Base-by-base conservation (phyloP, 2,113 vertebrate species). In the Cygnus atratus region DNA sequence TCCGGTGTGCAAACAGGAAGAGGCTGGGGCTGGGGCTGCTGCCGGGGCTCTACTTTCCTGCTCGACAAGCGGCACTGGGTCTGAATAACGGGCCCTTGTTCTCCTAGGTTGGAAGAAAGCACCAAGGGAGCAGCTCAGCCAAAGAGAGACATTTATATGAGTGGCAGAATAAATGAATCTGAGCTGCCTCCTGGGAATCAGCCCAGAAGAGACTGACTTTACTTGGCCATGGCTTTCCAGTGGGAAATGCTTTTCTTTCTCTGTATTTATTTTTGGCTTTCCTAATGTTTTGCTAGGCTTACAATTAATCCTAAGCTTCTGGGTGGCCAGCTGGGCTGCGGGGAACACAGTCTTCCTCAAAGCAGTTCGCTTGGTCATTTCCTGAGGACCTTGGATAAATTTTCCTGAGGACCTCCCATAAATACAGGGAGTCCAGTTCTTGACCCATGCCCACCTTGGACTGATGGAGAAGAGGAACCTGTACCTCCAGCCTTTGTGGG, bases 261-360 rank as follows among this genome's bases (percentile, higher is more conserved):
- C 73, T 77, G n/a, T 87, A 44, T 96, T 96, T 97, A 50, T 93
- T 96, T 92, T 95, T 68, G 46, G 92, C 85, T 95, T 94, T 95
- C 46, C 50, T 48, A 6, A 41, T 62, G 71, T 74, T 97, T 95
- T 77, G 13, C 84, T 76, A 83, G 84, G 73, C 46, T 95, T 85
- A 78, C 58, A 90, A 48, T 46, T 87, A 94, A 93, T 91, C 73
- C 43, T 71, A 57, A 87, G 76, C 67, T 55, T 46, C 63, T 18
- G 72, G 76, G 62, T 67, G 70, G 75, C 77, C 90, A 88, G 58
- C 76, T 90, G 94, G 94, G 82, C 75, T 92, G 72, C 0, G 0
- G 31, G 31, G 22, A 62, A 84, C 73, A 66, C 31, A 44, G 59
- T 66, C 68, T 44, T 77, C 76, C 83, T 79, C 65, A 78, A 61